Evolutionary conservation across 2,797 vertebrate species (phyloP).

Genomic region (Remorina albescens): DNA sequence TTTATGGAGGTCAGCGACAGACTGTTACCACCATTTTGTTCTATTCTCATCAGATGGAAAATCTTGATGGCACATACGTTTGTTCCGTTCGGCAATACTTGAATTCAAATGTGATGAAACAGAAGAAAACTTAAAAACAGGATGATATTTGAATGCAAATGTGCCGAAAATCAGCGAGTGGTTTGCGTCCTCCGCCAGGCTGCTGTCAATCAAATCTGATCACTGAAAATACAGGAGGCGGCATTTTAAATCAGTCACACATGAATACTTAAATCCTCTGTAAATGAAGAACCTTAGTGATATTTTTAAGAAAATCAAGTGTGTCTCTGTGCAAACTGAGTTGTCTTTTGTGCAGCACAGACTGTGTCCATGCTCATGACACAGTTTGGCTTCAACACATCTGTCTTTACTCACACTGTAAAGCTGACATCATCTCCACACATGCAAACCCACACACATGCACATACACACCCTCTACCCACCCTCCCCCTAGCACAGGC

Average conservation of each 20-base stretch:
- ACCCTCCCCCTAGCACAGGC: slow-evolving; percentile 38
- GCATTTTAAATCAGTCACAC: not conserved
- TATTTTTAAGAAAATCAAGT: slow-evolving; percentile 10
- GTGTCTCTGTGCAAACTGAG: slow-evolving; percentile 19
- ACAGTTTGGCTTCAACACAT: slow-evolving; percentile 68
- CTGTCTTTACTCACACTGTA: slow-evolving; percentile 77
- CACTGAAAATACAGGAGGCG: slow-evolving; percentile 1
- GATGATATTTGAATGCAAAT: not conserved
- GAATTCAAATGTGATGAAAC: not conserved
- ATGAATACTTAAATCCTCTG: slow-evolving; percentile 11
- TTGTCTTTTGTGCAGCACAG: slow-evolving; percentile 38
- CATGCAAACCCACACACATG: slow-evolving; percentile 38
- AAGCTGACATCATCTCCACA: slow-evolving; percentile 75
- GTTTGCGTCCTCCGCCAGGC: not conserved
- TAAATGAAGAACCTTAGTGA: not conserved
- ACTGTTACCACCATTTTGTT: no score
- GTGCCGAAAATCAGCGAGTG: not conserved
- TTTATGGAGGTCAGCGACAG: no score
- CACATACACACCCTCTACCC: slow-evolving; percentile 21
- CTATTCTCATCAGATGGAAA: not conserved
- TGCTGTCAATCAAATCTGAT: not conserved
- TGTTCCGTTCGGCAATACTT: not conserved
- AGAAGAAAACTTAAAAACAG: no score
- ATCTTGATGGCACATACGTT: no score
- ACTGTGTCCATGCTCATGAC: slow-evolving; percentile 55